Percentiles rank a stretch among this genome's conserved stretches.
Conservation (phyloP, 2,797 vertebrate genomes). For the Sebastiscus tertius region DNA sequence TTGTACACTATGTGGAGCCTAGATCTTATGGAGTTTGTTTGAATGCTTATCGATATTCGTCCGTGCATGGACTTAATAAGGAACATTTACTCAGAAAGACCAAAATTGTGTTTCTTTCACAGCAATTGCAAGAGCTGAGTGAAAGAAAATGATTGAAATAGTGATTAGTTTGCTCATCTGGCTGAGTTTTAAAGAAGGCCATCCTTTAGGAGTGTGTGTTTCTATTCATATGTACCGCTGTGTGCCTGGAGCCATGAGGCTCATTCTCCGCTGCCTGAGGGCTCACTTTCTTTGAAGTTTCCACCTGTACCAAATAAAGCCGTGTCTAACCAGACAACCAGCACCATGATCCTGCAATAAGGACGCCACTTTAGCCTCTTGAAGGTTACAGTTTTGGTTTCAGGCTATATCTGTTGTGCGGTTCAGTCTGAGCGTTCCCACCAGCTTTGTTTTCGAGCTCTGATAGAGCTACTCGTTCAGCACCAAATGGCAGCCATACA, state of each 20-base stretch:
- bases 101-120: background rate
- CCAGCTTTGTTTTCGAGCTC: background rate
- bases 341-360: background rate
- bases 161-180: slow-evolving; percentile 14
- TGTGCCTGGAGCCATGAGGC: background rate
- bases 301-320: background rate
- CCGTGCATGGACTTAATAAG: background rate
- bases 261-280: background rate
- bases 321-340: background rate
- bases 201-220: background rate
- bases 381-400: background rate
- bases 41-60: slow-evolving; percentile 1
- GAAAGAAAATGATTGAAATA: slow-evolving; percentile 23
- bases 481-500: background rate
- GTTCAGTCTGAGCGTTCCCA: background rate
- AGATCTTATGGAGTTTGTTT: background rate
- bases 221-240: background rate
- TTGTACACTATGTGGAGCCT: no score
- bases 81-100: background rate
- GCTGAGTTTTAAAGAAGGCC: background rate
- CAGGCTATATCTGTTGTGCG: background rate
- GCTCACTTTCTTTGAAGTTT: background rate
- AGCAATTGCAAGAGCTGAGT: background rate
- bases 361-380: background rate
- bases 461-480: background rate